Base-by-base conservation (phyloP, 1,140 invertebrate species). In the Pectinophora gossypiella region DNA sequence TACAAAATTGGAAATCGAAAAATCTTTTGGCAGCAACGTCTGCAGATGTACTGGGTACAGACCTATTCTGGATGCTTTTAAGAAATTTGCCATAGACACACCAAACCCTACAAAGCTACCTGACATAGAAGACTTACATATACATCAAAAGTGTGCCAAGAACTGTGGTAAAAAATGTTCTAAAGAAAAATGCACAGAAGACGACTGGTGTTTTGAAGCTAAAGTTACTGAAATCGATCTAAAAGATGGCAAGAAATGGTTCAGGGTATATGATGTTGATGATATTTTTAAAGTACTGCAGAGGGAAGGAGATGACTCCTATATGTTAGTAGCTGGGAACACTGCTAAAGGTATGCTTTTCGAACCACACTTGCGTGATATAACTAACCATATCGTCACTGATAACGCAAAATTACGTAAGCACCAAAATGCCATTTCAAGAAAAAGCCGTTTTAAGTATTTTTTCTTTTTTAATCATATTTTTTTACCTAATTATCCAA, bases 21-120 rank as follows among this genome's bases (percentile, higher is more conserved):
- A 94, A 64, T 90, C 91, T 0, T 92, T 95, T 64, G 93, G 92
- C 2, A 93, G 95, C 50, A 96, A 96, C 70, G 90, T 96, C 15
- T 96, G 95, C 54, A 1, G 42, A 15, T 96, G 95, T 72, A 96
- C 95, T 2, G 95, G 95, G 0, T 96, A 96, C 63, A 86, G 95
- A 38, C 93, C 95, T 1, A 96, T 96, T 68, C 76, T 96, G 36
- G 93, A 95, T 54, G 90, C 94, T 22, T 95, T 95, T 77, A 95
- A 95, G 82, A 90, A 91, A 12, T 91, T 94, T 50, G 90, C 89
- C 90, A 6, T 61, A 81, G 13, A 64, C 74, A 1, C 55, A 85
- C 16, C 63, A 88, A 35, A 64, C 87, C 21, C 64, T 80, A 1
- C 79, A 12, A n/a, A 84, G 40, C 85, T 90, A 51, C 83, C 82